phyloP scores from a whole-genome alignment of 2,888 invertebrate species.

The Rhamphomyia laevipes region DNA sequence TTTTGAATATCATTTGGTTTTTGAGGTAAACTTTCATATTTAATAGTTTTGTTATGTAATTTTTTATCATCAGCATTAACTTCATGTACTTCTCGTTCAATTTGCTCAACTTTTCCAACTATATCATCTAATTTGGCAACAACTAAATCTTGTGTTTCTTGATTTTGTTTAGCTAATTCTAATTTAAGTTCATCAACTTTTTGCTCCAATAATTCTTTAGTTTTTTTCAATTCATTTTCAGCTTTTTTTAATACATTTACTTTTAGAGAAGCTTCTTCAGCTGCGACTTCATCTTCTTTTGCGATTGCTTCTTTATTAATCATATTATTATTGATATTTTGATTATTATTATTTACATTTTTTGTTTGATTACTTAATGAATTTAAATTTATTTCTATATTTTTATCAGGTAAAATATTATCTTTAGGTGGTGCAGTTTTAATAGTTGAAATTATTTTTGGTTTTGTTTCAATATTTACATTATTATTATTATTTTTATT shows the following conservation, averaged over 20 bases:
- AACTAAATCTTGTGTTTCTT: conserved; percentile 28
- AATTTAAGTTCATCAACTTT: conserved; percentile 38
- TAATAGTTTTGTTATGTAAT: background rate
- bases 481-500: background rate
- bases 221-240: conserved; percentile 27
- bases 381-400: conserved; percentile 3
- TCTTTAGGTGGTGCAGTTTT: conserved; percentile 5
- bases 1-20: background rate
- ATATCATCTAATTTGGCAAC: conserved; percentile 28
- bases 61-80: conserved; percentile 12
- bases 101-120: conserved; percentile 30
- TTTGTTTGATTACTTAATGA: background rate
- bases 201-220: conserved; percentile 30
- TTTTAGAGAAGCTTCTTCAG: conserved; percentile 25
- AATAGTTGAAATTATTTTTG: background rate
- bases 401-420: conserved; percentile 1
- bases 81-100: conserved; percentile 42
- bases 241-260: conserved; percentile 30
- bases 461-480: background rate
- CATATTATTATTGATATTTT: conserved; percentile 16
- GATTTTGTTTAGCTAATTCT: conserved; percentile 34
- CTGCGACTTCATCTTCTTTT: conserved; percentile 36
- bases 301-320: conserved; percentile 39
- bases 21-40: background rate
- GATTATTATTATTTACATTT: background rate